Evolutionary conservation across 2,113 vertebrate species (phyloP).

Genomic region (Engraulis encrasicolus): DNA sequence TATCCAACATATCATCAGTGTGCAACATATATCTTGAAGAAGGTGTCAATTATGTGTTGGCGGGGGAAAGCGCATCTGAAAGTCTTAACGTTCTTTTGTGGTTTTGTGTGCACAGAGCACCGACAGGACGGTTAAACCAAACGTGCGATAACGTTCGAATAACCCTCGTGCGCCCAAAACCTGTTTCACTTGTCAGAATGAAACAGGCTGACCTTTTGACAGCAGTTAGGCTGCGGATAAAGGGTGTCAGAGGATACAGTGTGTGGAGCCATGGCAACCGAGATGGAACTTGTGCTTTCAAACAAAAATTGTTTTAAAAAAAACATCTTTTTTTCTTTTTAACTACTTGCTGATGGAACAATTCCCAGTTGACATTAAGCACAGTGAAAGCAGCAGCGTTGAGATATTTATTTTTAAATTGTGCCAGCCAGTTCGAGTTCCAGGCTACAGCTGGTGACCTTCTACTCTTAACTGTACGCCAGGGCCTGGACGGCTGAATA

Average conservation of each 20-base stretch:
- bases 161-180: conserved; percentile 38
- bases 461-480: background rate
- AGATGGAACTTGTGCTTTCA: background rate
- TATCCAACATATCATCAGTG: background rate
- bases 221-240: background rate
- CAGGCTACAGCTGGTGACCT: background rate
- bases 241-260: background rate
- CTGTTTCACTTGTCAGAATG: conserved; percentile 64
- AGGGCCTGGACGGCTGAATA: conserved; percentile 20
- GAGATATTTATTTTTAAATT: background rate
- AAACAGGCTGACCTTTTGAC: conserved; percentile 38
- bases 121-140: background rate
- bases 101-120: background rate
- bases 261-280: background rate
- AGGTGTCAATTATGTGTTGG: background rate
- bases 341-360: background rate
- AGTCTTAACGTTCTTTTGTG: background rate
- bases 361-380: background rate
- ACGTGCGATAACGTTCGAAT: conserved; percentile 37
- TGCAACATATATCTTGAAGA: background rate
- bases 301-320: background rate
- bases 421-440: background rate
- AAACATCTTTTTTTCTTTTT: background rate
- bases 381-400: background rate
- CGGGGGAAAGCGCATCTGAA: background rate